Base-by-base conservation (phyloP, 2,888 invertebrate species). In the Drosophila percnosoma region DNA sequence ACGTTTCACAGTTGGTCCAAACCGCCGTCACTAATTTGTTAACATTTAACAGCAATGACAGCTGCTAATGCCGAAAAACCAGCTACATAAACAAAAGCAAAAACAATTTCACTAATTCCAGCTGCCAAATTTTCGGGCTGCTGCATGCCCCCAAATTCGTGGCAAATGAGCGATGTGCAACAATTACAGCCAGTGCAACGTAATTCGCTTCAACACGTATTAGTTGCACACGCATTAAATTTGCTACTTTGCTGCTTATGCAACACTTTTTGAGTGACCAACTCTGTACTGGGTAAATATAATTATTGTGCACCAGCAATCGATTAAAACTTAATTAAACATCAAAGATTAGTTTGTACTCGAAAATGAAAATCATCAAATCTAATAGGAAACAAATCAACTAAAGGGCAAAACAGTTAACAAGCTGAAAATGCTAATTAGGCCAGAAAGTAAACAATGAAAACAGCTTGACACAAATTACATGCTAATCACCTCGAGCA, bases 11-110 rank as follows among this genome's bases (percentile, higher is more conserved):
- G 72, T 68, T 82, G 75, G 82, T 64, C 68, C 63, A 82, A 84
- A 78, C 81, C 81, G 73, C 85, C 85, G 67, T 78, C 79, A 82
- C 81, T 85, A 85, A 82, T 82, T 82, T 82, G 81, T 79, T 75
- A 85, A 85, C 81, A 84, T 82, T 82, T 82, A 82, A 85, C 85
- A 75, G 82, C 69, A 75, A 54, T 70, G 85, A 72, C 80, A 80
- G 79, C 75, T 71, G 72, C 75, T 76, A 76, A 76, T 76, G 40
- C 76, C 75, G 11, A n/a, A 40, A 27, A 27, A 24, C 57, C 67
- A 48, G 31, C 45, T 52, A 29, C 42, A 64, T 45, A 40, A 51
- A 21, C 60, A 49, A 29, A 29, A 64, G n/a, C 61, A 49, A 52
- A 71, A 66, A 51, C 75, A 64, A 62, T 64, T 40, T 24, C 42